phyloP scores from a whole-genome alignment of 92 coral and sea anemone genomes.

The Paragorgia papillata region DNA sequence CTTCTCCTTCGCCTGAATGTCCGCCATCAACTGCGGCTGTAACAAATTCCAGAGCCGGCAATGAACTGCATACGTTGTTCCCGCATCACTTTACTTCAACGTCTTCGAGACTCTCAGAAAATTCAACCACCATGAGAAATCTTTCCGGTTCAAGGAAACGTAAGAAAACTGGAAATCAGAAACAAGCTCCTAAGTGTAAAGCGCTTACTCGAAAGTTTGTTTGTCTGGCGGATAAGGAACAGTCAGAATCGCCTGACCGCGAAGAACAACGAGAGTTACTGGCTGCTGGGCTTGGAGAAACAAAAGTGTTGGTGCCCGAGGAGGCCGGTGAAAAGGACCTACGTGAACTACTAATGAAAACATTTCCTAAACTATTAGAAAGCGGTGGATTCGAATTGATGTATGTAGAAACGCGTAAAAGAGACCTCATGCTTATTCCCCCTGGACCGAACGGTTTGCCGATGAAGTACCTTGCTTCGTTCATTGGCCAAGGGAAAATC shows the following conservation, averaged over 20 bases:
- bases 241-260: slow-evolving; percentile 55
- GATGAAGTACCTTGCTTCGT: too few relatives aligned
- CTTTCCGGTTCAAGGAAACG: too few relatives aligned
- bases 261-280: slow-evolving; percentile 5
- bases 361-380: neutral
- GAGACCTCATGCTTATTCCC: slow-evolving; percentile 55
- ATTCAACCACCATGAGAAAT: neutral
- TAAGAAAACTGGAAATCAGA: too few relatives aligned
- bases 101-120: too few relatives aligned
- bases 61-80: too few relatives aligned
- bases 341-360: slow-evolving; percentile 34
- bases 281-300: slow-evolving; percentile 1
- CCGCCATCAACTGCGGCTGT: too few relatives aligned
- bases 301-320: neutral
- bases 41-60: too few relatives aligned
- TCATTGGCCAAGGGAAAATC: slow-evolving; percentile 64
- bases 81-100: too few relatives aligned
- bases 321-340: slow-evolving; percentile 27
- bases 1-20: too few relatives aligned
- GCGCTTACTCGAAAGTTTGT: slow-evolving; percentile 46
- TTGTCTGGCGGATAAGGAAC: slow-evolving; percentile 58
- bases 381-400: slow-evolving; percentile 4
- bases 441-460: slow-evolving; percentile 60
- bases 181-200: slow-evolving; percentile 29
- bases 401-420: slow-evolving; percentile 28